Evolutionary conservation across 64 coral and sea anemone species (phyloP), one percentile per base, ranked within the genome.

Genomic region (Actinia equina): DNA sequence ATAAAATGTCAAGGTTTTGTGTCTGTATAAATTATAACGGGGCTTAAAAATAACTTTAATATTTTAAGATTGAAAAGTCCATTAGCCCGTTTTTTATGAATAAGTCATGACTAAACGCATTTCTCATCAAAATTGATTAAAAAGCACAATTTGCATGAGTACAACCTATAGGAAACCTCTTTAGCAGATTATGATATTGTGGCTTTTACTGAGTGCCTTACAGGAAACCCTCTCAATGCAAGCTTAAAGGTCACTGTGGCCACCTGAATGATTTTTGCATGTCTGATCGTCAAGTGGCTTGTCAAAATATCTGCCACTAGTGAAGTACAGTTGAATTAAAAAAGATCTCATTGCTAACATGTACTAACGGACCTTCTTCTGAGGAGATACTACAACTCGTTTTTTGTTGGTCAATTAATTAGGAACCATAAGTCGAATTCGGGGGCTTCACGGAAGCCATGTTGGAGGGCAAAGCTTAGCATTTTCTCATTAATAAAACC

Each of bases 241-340:
- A 71, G 22, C n/a, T 12, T 11, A 71, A 25, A 63, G 60, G 60
- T 63, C 60, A 63, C 60, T 63, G 4, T 63, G 60, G 12, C 6
- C 22, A 71, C 25, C 65, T 74, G 4, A 11, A 74, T 9, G 4
- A 74, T 30, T 74, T 14, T 14, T 74, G 13, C 69, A 26, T 74
- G 69, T 74, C 69, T 74, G 26, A 13, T 30, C 8, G 41, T 74
- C 69, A 74, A 74, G 69, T 74, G 26, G 19, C 69, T 74, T 74
- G 69, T 41, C 26, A 74, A 30, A 30, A 13, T 74, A 74, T 27
- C 69, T 42, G 69, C 27, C 69, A 74, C 7, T 2, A 74, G 25
- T 74, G 69, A 74, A 74, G 69, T 74, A 11, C 69, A 74, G 14
- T 15, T 12, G 69, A 74, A 74, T 74, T 74, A 74, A 74, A 74